Percentiles rank a stretch among this genome's conserved stretches.
Conservation (phyloP, 2,888 invertebrate species). For the Teleiodes luculella region DNA sequence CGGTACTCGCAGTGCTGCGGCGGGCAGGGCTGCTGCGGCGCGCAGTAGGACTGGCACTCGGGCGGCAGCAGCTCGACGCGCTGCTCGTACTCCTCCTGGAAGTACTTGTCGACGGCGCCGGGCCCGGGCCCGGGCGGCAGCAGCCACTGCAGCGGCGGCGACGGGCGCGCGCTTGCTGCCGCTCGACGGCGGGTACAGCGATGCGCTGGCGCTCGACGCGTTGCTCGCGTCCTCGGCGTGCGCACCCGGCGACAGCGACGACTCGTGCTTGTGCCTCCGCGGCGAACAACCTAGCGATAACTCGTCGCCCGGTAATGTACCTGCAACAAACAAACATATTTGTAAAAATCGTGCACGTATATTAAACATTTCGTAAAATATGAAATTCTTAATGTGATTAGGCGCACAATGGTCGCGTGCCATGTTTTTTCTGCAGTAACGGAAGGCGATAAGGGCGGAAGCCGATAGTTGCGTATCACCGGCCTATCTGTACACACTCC, state of each 20-base stretch:
- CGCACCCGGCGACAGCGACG: conserved; percentile 82
- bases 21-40: conserved; percentile 63
- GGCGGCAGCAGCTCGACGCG: conserved; percentile 76
- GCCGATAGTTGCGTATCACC: conserved; percentile 50
- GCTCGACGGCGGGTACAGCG: conserved; percentile 75
- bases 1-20: conserved; percentile 82
- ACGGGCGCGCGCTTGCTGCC: conserved; percentile 66
- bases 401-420: neutral
- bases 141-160: conserved; percentile 84
- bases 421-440: neutral
- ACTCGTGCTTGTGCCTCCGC: conserved; percentile 80
- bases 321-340: conserved; percentile 74
- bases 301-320: conserved; percentile 89
- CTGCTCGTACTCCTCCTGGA: conserved; percentile 84
- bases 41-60: conserved; percentile 73
- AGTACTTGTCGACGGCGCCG: conserved; percentile 79
- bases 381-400: neutral
- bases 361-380: too few relatives aligned
- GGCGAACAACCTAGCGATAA: conserved; percentile 82
- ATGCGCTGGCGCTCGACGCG: conserved; percentile 81
- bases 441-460: conserved; percentile 57
- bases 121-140: conserved; percentile 84
- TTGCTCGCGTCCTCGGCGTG: conserved; percentile 87
- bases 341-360: neutral
- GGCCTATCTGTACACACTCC: conserved; percentile 23